Conservation (phyloP, 2,888 invertebrate species). For the Malacosoma neustria region DNA sequence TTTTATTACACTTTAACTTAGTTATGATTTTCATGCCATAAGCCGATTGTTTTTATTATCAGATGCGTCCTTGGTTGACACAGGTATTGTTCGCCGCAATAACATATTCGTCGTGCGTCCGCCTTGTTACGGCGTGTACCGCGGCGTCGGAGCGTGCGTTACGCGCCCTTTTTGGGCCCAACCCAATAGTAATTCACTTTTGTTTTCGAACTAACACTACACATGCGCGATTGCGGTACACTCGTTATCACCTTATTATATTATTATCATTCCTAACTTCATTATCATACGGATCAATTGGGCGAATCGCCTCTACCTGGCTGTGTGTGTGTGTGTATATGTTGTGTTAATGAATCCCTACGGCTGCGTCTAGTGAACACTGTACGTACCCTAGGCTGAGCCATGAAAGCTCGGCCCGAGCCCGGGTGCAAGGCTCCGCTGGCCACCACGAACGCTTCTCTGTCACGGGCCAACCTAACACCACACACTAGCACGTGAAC, state of each 20-base stretch:
- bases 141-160: constrained; percentile 36
- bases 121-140: constrained; percentile 52
- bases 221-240: neutral
- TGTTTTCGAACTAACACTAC: neutral
- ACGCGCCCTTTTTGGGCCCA: constrained; percentile 27
- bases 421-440: constrained; percentile 73
- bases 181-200: constrained; percentile 19
- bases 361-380: constrained; percentile 14
- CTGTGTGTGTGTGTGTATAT: constrained; percentile 15
- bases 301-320: constrained; percentile 24
- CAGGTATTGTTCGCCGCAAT: constrained; percentile 38
- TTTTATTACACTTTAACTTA: neutral
- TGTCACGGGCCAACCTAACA: constrained; percentile 66
- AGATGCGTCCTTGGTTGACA: constrained; percentile 36
- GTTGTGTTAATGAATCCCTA: constrained; percentile 9
- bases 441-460: constrained; percentile 71
- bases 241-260: constrained; percentile 10
- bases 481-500: constrained; percentile 70
- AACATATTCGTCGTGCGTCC: constrained; percentile 48
- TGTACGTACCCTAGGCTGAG: constrained; percentile 90
- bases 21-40: constrained; percentile 22
- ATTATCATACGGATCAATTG: constrained; percentile 13
- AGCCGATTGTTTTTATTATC: constrained; percentile 50
- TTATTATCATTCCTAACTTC: constrained; percentile 24
- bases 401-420: constrained; percentile 89